Evolutionary conservation across 1,140 invertebrate species (phyloP), one percentile per base, ranked within the genome.

Genomic region (Parapsyche elsis): DNA sequence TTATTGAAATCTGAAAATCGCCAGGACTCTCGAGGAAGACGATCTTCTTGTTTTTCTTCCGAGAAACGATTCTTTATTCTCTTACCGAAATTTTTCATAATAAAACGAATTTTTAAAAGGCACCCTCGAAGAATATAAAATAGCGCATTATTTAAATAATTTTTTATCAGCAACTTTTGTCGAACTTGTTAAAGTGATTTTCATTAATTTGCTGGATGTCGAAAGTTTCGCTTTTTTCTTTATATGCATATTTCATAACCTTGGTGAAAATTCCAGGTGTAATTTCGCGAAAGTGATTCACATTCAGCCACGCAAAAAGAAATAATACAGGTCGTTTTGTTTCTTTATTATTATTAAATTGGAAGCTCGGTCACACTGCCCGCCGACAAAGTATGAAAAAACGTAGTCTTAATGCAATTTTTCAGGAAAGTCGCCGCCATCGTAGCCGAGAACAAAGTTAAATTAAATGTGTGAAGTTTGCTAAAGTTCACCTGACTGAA

Each of bases 381-480:
- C 49, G 23, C 5, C 23, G 24, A 67, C 21, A 23, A 67, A 14
- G 24, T 21, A 59, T 21, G 45, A 77, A 76, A 81, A 81, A 81
- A 81, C 45, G 59, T 23, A 16, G 61, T 59, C 16, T 30, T 45
- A 81, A 77, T 79, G 80, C 78, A 81, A 83, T 81, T 83, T 78
- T 83, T 83, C 80, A 77, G 76, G 45, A 67, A 71, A 77, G 30
- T 76, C 79, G 23, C 73, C 5, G 59, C 30, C 70, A 24, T 71
- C 21, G 5, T 9, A 12, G 38, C n/a, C 21, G 46, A 23, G 76
- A 78, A 83, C 81, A 80, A 83, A 81, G 80, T 83, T 83, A 83
- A 83, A 83, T 83, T 79, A 83, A 83, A 83, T 81, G 80, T 83
- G 71, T 81, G 80, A 83, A 83, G 77, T 83, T 83, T 64, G 30